Base-by-base conservation (phyloP, 1,140 invertebrate genomes). In the Drosophila leontia region DNA sequence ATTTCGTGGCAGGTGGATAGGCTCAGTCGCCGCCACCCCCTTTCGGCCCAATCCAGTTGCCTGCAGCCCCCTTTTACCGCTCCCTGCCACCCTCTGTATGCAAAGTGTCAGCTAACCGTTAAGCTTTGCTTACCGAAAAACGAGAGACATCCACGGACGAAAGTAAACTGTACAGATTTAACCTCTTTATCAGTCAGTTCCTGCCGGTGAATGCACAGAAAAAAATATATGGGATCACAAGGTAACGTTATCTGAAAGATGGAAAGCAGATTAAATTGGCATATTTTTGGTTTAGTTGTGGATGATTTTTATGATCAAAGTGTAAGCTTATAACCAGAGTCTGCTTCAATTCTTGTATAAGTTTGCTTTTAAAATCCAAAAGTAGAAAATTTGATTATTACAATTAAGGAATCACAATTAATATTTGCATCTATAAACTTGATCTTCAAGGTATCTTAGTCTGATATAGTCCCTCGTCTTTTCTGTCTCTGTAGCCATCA, bases 71-170 rank as follows among this genome's bases (percentile, higher is more conserved):
- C 7, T 42, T 17, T 60, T 34, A 8, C 29, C 39, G 34, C 34
- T 41, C 67, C 32, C 42, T 9, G 19, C 44, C 58, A 19, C 26
- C 12, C 23, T 34, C 51, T 47, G 86, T 85, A 70, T 80, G 83
- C 85, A 74, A 81, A 80, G 78, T 90, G 78, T 90, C 85, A 85
- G 82, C 78, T 80, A 75, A 76, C 86, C 75, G 86, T 85, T 90
- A 79, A 90, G 85, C 75, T 90, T 85, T 85, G 82, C 78, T 85
- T 75, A 90, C 85, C 82, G 58, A 86, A 86, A 83, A 88, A 65
- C 57, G 55, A 65, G 60, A 61, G 35, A 59, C 59, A 47, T 69
- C 47, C 39, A 35, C 51, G 51, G 51, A 57, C 41, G 45, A 80
- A 78, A 78, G 83, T 88, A 88, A 88, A 88, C 78, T 78, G 74